These are phyloP conservation scores for Diarsia rubi DNA, from an alignment of 2,888 invertebrate genomes.

Conservation along the genomic window DNA sequence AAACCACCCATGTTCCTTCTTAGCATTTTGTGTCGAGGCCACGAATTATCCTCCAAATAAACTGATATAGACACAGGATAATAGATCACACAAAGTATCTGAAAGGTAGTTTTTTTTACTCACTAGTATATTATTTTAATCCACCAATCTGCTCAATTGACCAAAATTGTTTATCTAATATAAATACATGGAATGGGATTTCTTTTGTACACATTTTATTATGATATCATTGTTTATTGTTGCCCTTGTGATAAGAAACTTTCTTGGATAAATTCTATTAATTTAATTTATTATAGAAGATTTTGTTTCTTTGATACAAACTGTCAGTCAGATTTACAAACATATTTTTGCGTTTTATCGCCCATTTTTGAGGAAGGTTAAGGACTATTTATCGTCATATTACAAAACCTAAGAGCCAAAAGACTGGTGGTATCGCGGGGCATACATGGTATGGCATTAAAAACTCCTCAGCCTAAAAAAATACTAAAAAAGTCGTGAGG, in stretches of 20 bases:
- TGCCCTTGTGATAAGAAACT: conserved; percentile 23
- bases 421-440: not conserved
- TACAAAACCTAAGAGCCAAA: not conserved
- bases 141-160: not conserved
- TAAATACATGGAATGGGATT: conserved; percentile 13
- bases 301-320: not conserved
- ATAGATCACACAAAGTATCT: not conserved
- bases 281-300: not conserved
- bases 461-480: not conserved
- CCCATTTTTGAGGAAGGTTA: not conserved
- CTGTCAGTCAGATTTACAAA: no score
- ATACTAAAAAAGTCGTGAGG: not conserved
- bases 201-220: conserved; percentile 23
- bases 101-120: not conserved
- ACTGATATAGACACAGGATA: not conserved
- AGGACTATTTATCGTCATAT: not conserved
- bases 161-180: conserved; percentile 9
- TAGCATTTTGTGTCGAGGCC: no score
- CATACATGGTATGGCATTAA: not conserved
- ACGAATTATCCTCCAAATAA: not conserved
- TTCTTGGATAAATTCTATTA: conserved; percentile 4
- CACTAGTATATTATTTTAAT: not conserved
- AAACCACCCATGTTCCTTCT: no score
- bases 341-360: not conserved
- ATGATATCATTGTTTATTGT: conserved; percentile 21